A percentile compares a stretch with the other conserved stretches of the same genome.
These are phyloP conservation scores for Listrodromus nycthemerus DNA, from an alignment of 2,888 invertebrate species.

Conservation along the genomic window DNA sequence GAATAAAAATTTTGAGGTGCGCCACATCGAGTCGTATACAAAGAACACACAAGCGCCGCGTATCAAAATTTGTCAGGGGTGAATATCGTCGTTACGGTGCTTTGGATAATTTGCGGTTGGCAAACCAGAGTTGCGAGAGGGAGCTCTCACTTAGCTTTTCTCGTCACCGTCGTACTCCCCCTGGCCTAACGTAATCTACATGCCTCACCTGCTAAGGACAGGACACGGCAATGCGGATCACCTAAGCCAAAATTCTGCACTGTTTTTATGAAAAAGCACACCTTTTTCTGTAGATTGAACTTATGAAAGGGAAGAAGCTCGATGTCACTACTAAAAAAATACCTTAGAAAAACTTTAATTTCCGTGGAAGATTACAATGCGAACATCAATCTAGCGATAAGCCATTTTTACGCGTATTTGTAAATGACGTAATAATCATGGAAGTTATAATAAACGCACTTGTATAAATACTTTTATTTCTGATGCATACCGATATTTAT, in stretches of 20 bases:
- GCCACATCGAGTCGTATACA: slow-evolving; percentile 10
- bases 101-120: slow-evolving; percentile 47
- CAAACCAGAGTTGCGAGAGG: neutral
- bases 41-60: neutral
- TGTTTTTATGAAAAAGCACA: neutral
- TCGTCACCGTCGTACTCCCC: slow-evolving; percentile 14
- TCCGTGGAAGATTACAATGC: neutral
- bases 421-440: neutral
- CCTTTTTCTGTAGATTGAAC: neutral
- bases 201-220: neutral
- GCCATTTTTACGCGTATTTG: neutral
- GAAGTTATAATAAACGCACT: too few species aligned
- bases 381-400: neutral
- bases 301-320: neutral
- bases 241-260: neutral
- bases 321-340: neutral
- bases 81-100: slow-evolving; percentile 47
- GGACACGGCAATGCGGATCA: slow-evolving; percentile 3
- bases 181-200: slow-evolving; percentile 5
- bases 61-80: slow-evolving; percentile 42
- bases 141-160: slow-evolving; percentile 29
- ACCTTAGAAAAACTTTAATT: neutral
- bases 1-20: slow-evolving; percentile 39
- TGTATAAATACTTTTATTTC: too few species aligned
- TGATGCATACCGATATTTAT: neutral